Percentiles rank a stretch among this genome's conserved stretches.
phyloP scores from a whole-genome alignment of 64 coral and sea anemone genomes.

The Porites lutea region DNA sequence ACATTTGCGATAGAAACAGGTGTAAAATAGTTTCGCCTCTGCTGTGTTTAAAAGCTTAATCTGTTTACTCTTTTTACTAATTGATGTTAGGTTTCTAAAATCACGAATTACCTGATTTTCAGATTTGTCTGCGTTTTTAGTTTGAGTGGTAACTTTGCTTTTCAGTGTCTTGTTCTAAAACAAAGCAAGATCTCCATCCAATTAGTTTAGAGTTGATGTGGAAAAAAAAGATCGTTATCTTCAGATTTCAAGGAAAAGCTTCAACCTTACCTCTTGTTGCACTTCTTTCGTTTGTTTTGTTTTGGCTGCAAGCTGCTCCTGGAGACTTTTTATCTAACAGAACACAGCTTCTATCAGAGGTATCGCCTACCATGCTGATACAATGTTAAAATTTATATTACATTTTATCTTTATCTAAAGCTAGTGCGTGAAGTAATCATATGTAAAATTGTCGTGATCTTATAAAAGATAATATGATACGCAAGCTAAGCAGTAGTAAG shows the following conservation, averaged over 20 bases:
- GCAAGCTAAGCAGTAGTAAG: too few species aligned
- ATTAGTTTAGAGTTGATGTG: neutral
- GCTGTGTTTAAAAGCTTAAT: too few species aligned
- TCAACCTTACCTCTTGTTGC: conserved; percentile 74
- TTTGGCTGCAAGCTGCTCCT: conserved; percentile 65
- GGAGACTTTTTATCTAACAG: conserved; percentile 50
- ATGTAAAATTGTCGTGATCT: neutral
- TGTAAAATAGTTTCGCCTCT: too few species aligned
- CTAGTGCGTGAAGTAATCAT: neutral
- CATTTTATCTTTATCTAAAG: too few species aligned
- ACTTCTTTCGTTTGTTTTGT: conserved; percentile 81
- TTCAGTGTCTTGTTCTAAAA: conserved; percentile 68
- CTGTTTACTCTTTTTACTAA: too few species aligned
- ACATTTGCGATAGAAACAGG: too few species aligned
- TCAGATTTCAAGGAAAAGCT: neutral
- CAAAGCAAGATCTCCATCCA: neutral
- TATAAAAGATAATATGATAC: too few species aligned
- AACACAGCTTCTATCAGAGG: neutral
- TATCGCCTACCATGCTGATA: neutral
- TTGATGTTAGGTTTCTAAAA: too few species aligned
- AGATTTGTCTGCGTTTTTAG: conserved; percentile 52
- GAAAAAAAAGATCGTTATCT: neutral
- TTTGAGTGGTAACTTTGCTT: conserved; percentile 65
- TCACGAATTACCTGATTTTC: conserved; percentile 58
- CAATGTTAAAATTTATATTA: too few species aligned